Evolutionary conservation across 2,797 vertebrate genomes (phyloP).

Genomic region (Heliangelus exortis): DNA sequence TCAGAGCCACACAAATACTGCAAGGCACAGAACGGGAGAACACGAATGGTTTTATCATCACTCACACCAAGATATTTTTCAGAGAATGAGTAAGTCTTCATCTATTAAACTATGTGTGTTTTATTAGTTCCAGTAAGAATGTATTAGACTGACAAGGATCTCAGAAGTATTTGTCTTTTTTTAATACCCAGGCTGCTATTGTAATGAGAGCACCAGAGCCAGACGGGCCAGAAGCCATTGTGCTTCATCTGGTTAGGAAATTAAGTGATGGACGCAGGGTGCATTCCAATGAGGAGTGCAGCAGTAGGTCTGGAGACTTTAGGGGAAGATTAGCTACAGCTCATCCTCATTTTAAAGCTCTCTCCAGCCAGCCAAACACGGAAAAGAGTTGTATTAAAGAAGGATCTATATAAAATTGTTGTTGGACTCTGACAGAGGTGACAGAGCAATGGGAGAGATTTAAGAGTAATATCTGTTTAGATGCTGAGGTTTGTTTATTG

Average conservation of each 20-base stretch:
- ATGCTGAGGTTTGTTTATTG: not conserved
- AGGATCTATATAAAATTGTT: not conserved
- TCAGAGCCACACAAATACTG: not conserved
- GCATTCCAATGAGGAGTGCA: constrained; percentile 8
- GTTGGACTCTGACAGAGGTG: not conserved
- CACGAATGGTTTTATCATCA: not conserved
- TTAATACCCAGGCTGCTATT: constrained; percentile 22
- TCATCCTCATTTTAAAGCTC: not conserved
- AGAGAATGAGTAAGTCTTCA: constrained; percentile 28
- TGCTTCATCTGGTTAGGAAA: constrained; percentile 53
- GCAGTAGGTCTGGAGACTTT: not conserved
- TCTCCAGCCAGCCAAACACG: not conserved
- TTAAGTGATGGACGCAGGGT: not conserved
- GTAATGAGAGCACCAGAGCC: constrained; percentile 15
- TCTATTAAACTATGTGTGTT: constrained; percentile 7
- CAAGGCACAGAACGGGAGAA: not conserved
- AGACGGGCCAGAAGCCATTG: not conserved
- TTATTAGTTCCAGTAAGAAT: constrained; percentile 48
- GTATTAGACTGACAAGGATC: constrained; percentile 39
- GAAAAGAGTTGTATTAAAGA: not conserved
- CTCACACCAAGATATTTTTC: constrained; percentile 17
- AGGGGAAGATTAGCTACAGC: not conserved
- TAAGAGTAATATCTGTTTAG: not conserved
- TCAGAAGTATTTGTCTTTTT: constrained; percentile 41
- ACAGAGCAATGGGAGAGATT: not conserved